These are phyloP conservation scores for Hydropsyche betteni DNA, from an alignment of 2,888 invertebrate genomes.

Conservation along the genomic window DNA sequence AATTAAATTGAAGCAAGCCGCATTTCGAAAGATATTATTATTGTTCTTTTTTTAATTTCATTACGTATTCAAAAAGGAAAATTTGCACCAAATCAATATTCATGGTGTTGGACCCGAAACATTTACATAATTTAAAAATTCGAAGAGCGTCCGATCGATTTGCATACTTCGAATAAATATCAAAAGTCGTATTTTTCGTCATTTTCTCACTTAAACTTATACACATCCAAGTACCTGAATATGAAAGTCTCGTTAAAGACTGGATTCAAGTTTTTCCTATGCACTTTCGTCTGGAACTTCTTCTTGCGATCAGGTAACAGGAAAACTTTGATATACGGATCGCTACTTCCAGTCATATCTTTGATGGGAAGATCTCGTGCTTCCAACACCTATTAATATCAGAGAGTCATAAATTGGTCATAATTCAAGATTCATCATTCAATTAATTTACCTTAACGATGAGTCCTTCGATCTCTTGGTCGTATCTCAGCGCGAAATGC, in stretches of 20 bases:
- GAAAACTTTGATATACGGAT: conserved; percentile 88
- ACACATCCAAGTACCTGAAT: conserved; percentile 69
- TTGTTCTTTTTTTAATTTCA: too few species aligned
- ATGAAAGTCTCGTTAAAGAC: conserved; percentile 87
- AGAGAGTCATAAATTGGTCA: too few species aligned
- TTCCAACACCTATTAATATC: conserved; percentile 69
- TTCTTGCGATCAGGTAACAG: conserved; percentile 85
- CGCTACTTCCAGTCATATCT: conserved; percentile 85
- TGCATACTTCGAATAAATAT: conserved; percentile 17
- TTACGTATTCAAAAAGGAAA: too few species aligned
- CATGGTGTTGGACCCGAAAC: not conserved
- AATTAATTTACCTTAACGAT: conserved; percentile 72
- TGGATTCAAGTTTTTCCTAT: conserved; percentile 81
- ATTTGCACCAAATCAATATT: not conserved
- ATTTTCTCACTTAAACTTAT: not conserved
- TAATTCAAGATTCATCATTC: conserved; percentile 31
- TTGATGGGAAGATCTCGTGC: conserved; percentile 83
- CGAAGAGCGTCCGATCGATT: not conserved
- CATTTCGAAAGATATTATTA: too few species aligned
- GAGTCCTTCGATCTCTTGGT: conserved; percentile 81
- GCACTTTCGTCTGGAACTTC: conserved; percentile 87
- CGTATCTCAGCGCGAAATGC: conserved; percentile 83
- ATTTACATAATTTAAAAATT: conserved; percentile 20
- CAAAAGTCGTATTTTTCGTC: conserved; percentile 3
- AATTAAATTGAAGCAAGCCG: too few species aligned